Evolutionary conservation across 2,888 invertebrate species (phyloP), one percentile per base, ranked within the genome.

Genomic region (Cosmopolites sordidus): DNA sequence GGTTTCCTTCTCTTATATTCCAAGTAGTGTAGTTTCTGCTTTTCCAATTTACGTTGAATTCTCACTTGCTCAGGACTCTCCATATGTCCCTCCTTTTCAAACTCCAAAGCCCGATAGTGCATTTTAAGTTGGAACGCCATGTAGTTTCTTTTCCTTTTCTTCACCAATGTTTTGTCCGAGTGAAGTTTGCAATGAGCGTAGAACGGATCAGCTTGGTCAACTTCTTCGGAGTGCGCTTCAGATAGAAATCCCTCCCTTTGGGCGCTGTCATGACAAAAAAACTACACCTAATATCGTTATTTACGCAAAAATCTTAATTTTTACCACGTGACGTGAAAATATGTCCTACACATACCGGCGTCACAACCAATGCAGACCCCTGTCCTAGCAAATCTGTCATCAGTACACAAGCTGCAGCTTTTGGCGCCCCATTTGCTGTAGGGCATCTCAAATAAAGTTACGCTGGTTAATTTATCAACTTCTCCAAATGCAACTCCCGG

Each of bases 331-430:
- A 96, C 96, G 73, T 99, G 99, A 73, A 98, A 97, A 77, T 90
- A 94, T 0, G 90, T 92, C 68, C 93, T 87, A 77, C 99, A 99
- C 83, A 99, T 89, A 17, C 98, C 99, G 8, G 98, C 98, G 76
- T 99, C 99, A 75, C 99, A 99, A 57, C 91, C 89, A 48, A 98
- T 92, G 69, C 93, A 92, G 11, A 99, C 92, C 1, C 99, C 99
- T 0, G 95, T 93, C 18, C 94, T 80, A 6, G 93, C 87, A 66
- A 88, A 87, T 37, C 91, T 79, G 2, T 87, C 83, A 73, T 97
- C 94, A 58, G 86, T 86, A 72, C 99, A 99, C 9, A 95, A 76
- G 5, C 87, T 85, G 70, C 99, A 99, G 8, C 86, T 83, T 67
- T 93, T 92, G 6, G 92, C 87, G 30, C 98, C 98, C 93, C 96